Conservation (phyloP, 2,113 vertebrate genomes). For the Plecturocebus donacophilus region DNA sequence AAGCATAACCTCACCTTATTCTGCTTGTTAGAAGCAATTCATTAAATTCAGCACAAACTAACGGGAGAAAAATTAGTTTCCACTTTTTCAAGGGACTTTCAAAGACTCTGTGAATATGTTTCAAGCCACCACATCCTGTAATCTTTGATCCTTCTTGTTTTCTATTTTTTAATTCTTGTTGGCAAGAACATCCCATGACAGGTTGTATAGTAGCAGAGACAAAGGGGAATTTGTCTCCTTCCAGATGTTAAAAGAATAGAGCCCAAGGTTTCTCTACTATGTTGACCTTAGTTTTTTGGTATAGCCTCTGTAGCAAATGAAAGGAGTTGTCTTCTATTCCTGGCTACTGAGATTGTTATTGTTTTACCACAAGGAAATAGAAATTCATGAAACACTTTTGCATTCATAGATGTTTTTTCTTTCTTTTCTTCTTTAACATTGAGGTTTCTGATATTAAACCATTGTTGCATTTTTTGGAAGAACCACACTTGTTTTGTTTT, state of each 20-base stretch:
- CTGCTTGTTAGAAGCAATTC: background rate
- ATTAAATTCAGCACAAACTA: background rate
- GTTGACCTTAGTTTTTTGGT: background rate
- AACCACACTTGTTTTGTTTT: background rate
- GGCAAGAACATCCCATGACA: background rate
- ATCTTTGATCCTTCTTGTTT: background rate
- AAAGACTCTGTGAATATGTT: background rate
- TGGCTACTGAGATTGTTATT: background rate
- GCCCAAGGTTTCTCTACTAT: background rate
- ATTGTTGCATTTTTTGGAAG: background rate
- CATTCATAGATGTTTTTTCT: background rate
- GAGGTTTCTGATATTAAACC: background rate
- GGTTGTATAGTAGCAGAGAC: background rate
- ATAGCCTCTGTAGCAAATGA: background rate
- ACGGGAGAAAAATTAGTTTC: background rate
- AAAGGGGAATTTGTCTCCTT: background rate
- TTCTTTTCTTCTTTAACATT: conserved; percentile 11
- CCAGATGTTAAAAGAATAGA: background rate
- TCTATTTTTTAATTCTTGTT: background rate
- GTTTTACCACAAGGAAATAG: background rate
- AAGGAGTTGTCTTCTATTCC: background rate
- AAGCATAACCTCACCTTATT: background rate
- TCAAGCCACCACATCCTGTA: background rate
- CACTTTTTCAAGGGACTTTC: background rate
- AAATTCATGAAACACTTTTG: background rate